A percentile compares a stretch with the other conserved stretches of the same genome.
phyloP scores from a whole-genome alignment of 1,140 invertebrate genomes.

The Calliopsis andreniformis region DNA sequence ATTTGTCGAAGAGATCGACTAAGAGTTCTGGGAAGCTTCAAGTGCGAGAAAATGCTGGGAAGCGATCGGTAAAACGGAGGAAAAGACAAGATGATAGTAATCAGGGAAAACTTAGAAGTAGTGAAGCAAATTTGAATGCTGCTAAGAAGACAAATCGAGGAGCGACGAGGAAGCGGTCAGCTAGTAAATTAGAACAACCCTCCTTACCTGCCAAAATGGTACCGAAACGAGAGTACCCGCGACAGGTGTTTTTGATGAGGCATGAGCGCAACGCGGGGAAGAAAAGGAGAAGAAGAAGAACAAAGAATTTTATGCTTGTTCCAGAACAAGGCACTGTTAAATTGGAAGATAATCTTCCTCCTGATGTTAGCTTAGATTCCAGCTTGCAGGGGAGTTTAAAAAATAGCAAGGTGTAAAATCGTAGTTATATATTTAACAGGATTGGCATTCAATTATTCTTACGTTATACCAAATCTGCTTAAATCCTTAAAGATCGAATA shows the following conservation, averaged over 20 bases:
- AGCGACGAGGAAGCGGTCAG: conserved; percentile 6
- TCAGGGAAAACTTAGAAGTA: neutral
- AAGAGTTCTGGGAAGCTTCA: neutral
- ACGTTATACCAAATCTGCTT: too few species aligned
- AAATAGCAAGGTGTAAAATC: conserved; percentile 15
- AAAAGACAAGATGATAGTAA: conserved; percentile 21
- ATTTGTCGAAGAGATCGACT: conserved; percentile 20
- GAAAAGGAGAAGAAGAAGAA: conserved; percentile 19
- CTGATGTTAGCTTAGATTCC: neutral
- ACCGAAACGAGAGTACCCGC: conserved; percentile 30
- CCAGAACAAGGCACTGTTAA: neutral
- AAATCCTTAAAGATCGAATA: neutral
- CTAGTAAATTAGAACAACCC: neutral
- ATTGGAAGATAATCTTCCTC: neutral
- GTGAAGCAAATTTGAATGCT: neutral
- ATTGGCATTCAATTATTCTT: neutral
- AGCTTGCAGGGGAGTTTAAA: neutral
- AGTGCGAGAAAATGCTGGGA: neutral
- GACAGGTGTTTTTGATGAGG: conserved; percentile 24
- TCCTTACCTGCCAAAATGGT: neutral
- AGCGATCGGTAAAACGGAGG: neutral
- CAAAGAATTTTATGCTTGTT: neutral
- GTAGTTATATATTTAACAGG: neutral
- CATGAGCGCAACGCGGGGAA: conserved; percentile 17
- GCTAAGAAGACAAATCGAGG: neutral